Percentiles rank a stretch among this genome's conserved stretches.
Conservation (phyloP, 2,113 vertebrate species). For the Sula dactylatra region DNA sequence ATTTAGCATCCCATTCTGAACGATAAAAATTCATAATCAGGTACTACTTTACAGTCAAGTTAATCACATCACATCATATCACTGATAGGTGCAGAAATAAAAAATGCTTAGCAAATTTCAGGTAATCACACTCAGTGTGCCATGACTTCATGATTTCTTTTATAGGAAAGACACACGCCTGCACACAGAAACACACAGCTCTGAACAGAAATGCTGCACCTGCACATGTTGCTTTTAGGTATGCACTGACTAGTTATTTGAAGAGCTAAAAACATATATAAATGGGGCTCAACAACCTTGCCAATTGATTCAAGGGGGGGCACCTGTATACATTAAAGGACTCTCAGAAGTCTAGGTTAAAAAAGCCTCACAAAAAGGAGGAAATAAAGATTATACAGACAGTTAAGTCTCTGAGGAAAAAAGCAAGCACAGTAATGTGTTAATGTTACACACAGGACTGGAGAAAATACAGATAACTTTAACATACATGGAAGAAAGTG, state of each 20-base stretch:
- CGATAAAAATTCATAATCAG: neutral
- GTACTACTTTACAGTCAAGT: neutral
- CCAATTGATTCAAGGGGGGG: neutral
- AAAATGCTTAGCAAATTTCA: neutral
- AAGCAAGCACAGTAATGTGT: neutral
- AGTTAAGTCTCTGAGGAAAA: neutral
- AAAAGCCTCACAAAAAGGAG: neutral
- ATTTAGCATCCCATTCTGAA: neutral
- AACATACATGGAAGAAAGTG: neutral
- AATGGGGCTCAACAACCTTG: neutral
- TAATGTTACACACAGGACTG: neutral
- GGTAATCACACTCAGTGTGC: neutral
- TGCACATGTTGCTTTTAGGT: neutral
- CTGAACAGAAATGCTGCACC: neutral
- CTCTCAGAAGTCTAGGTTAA: neutral
- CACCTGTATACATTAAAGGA: neutral
- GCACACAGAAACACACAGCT: neutral
- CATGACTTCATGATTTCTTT: neutral
- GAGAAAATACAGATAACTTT: neutral
- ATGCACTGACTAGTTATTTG: neutral
- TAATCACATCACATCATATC: neutral
- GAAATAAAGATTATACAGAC: neutral
- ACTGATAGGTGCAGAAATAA: neutral
- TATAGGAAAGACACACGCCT: neutral
- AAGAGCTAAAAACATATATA: neutral